Evolutionary conservation across 2,113 vertebrate species (phyloP).

Genomic region (Platichthys flesus): DNA sequence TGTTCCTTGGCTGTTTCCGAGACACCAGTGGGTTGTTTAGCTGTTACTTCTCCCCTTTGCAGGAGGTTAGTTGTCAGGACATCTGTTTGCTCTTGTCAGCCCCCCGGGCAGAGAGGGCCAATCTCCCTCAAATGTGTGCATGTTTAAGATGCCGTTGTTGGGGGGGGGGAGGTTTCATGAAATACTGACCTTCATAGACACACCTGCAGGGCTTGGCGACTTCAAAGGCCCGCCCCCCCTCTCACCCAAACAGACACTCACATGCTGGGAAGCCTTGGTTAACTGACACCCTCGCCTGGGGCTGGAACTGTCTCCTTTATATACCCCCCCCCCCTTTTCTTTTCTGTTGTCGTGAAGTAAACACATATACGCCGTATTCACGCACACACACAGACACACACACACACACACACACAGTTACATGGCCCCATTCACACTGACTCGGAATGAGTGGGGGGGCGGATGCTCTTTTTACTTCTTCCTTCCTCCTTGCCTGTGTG

Average conservation of each 20-base stretch:
- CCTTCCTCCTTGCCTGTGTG: conserved; percentile 25
- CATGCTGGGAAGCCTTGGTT: conserved; percentile 69
- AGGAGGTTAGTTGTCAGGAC: conserved; percentile 80
- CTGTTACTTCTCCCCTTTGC: conserved; percentile 67
- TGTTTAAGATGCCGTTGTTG: conserved; percentile 77
- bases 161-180: conserved; percentile 31
- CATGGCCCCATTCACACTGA: background rate
- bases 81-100: conserved; percentile 84
- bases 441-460: conserved; percentile 47
- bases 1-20: conserved; percentile 71
- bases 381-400: background rate
- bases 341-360: conserved; percentile 28
- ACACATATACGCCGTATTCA: conserved; percentile 24
- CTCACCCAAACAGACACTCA: conserved; percentile 66
- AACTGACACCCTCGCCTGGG: conserved; percentile 76
- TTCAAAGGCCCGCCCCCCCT: conserved; percentile 72
- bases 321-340: background rate
- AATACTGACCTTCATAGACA: conserved; percentile 72
- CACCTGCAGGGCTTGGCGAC: conserved; percentile 78
- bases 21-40: conserved; percentile 68
- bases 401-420: conserved; percentile 1
- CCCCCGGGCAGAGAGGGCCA: conserved; percentile 56
- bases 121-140: conserved; percentile 71
- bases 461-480: conserved; percentile 33
- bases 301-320: conserved; percentile 59